Evolutionary conservation across 2,113 vertebrate species (phyloP), one percentile per base, ranked within the genome.

Genomic region (Gymnobelideus leadbeateri): DNA sequence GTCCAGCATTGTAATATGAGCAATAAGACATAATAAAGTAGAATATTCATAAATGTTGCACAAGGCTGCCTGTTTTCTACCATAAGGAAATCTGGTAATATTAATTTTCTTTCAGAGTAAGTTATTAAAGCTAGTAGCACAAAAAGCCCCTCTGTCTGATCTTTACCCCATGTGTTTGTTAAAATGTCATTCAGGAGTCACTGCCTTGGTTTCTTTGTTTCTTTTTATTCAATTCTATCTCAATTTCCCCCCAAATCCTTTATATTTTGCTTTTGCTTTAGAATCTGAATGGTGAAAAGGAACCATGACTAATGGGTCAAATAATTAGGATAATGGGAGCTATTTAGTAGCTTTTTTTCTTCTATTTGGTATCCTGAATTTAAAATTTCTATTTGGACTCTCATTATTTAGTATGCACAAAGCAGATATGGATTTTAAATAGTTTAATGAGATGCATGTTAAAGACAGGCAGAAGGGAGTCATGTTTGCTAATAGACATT

Each of bases 1-100:
- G 97, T 95, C 96, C 95, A 90, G 96, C 96, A 97, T 97, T 95
- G 95, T 95, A 96, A 97, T 94, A 92, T 94, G 93, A 93, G 93
- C 95, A 96, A 91, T 95, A 96, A 97, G 92, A 51, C 3, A 0
- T 97, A 96, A 97, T 96, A 98, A 95, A 92, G 94, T 94, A 94
- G 95, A 96, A 51, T 97, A 97, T 97, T 96, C 95, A 98, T 96
- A 97, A 97, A 96, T 97, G 95, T 94, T 95, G 95, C 97, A 95
- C 96, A 97, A 96, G 77, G 50, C 50, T 96, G 53, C 93, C 94
- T 96, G 92, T 95, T 97, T 91, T 94, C 91, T 93, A 92, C 92
- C 92, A 96, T 95, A 95, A 77, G 90, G 94, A 97, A 95, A 94
- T 84, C 94, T 91, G 91, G 92, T 77, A 95, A 90, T 95, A 97